phyloP scores from a whole-genome alignment of 2,113 vertebrate species.

The Promerops cafer region DNA sequence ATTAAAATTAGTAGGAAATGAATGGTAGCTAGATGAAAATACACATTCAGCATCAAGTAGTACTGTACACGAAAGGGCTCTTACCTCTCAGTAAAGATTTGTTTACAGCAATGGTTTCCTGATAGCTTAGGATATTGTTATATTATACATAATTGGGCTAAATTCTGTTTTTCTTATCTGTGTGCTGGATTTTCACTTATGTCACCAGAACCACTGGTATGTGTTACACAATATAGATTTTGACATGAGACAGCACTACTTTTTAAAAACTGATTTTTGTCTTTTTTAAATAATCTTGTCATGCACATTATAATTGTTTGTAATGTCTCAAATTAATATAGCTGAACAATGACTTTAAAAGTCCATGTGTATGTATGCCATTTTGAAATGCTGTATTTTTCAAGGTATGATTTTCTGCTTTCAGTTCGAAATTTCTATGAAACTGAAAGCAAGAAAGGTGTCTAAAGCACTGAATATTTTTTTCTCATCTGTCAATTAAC shows the following conservation, averaged over 20 bases:
- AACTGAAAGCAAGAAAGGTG: conserved; percentile 30
- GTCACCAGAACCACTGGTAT: background rate
- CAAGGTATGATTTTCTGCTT: conserved; percentile 42
- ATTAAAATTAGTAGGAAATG: background rate
- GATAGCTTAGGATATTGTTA: background rate
- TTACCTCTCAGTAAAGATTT: conserved; percentile 61
- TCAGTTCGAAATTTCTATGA: conserved; percentile 42
- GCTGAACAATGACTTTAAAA: background rate
- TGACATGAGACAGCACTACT: background rate
- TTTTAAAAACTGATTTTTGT: conserved; percentile 4
- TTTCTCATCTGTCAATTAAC: background rate
- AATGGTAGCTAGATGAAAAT: conserved; percentile 41
- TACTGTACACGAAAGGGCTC: conserved; percentile 59
- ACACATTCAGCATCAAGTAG: conserved; percentile 16
- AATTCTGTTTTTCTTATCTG: background rate
- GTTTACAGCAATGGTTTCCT: conserved; percentile 54
- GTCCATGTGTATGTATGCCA: background rate
- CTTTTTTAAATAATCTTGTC: background rate
- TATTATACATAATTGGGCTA: background rate
- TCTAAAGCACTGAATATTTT: conserved; percentile 39
- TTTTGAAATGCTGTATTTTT: conserved; percentile 36
- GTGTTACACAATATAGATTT: background rate
- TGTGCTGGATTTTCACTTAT: background rate
- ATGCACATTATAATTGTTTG: background rate
- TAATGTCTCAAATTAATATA: background rate